Conservation (phyloP, 2,888 invertebrate genomes). For the Cantharis nigra region DNA sequence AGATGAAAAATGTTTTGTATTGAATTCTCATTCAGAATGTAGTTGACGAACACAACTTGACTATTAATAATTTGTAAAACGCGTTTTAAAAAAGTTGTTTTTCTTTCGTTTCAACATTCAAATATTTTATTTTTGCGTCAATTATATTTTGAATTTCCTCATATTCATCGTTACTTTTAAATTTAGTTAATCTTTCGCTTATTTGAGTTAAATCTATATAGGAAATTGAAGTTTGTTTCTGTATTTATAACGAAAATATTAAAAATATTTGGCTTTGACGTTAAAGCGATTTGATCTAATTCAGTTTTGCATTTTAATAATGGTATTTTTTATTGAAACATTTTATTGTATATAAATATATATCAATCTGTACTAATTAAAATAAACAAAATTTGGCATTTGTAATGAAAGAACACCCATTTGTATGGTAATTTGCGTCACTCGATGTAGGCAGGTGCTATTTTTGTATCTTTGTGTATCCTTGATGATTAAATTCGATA, state of each 20-base stretch:
- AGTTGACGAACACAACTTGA: not conserved
- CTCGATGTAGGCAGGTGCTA: too few relatives aligned
- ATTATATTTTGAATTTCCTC: not conserved
- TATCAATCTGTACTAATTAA: not conserved
- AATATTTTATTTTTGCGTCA: not conserved
- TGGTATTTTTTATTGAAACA: not conserved
- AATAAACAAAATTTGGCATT: not conserved
- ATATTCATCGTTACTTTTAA: not conserved
- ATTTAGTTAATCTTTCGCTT: not conserved
- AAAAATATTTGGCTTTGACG: not conserved
- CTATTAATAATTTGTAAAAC: not conserved
- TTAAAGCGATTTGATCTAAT: not conserved
- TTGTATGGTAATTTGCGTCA: too few relatives aligned
- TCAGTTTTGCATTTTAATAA: not conserved
- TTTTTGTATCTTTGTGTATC: too few relatives aligned
- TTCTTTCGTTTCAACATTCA: not conserved
- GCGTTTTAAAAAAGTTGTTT: not conserved
- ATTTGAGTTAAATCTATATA: not conserved
- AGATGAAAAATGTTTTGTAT: not conserved
- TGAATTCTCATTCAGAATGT: not conserved
- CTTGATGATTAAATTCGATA: too few relatives aligned
- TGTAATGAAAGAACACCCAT: too few relatives aligned
- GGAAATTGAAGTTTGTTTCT: not conserved
- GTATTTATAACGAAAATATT: not conserved
- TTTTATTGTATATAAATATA: not conserved